These are phyloP conservation scores for Microctonus aethiopoides DNA, from an alignment of 2,888 invertebrate species.

Conservation along the genomic window DNA sequence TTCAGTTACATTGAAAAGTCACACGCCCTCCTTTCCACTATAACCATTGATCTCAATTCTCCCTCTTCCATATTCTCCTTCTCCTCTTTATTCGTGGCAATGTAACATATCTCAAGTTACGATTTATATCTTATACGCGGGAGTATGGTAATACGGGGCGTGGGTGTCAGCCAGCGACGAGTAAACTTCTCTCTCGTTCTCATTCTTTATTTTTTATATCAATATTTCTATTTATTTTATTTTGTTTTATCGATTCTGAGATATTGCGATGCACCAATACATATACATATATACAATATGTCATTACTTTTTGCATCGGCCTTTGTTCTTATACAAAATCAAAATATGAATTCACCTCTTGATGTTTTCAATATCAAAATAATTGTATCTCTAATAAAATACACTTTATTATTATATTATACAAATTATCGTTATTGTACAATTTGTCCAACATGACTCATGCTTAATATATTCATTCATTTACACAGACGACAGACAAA, in stretches of 20 bases:
- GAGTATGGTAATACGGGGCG: conserved; percentile 28
- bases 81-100: conserved; percentile 34
- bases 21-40: conserved; percentile 42
- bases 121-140: conserved; percentile 31
- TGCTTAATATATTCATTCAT: conserved; percentile 13
- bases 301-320: too few species aligned
- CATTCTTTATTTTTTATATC: neutral
- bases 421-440: neutral
- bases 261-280: neutral
- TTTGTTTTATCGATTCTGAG: neutral
- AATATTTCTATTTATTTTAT: neutral
- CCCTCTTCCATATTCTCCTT: conserved; percentile 15
- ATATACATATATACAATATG: neutral
- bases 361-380: too few species aligned
- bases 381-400: too few species aligned
- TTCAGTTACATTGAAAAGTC: conserved; percentile 43
- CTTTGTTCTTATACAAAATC: too few species aligned
- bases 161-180: conserved; percentile 23
- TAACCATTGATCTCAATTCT: conserved; percentile 47
- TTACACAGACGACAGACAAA: neutral
- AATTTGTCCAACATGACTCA: conserved; percentile 11
- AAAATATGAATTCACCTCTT: too few species aligned
- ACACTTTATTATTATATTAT: too few species aligned
- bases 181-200: neutral
- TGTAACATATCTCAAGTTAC: conserved; percentile 44